phyloP scores from a whole-genome alignment of 2,888 invertebrate species.

The Cloeon dipterum region DNA sequence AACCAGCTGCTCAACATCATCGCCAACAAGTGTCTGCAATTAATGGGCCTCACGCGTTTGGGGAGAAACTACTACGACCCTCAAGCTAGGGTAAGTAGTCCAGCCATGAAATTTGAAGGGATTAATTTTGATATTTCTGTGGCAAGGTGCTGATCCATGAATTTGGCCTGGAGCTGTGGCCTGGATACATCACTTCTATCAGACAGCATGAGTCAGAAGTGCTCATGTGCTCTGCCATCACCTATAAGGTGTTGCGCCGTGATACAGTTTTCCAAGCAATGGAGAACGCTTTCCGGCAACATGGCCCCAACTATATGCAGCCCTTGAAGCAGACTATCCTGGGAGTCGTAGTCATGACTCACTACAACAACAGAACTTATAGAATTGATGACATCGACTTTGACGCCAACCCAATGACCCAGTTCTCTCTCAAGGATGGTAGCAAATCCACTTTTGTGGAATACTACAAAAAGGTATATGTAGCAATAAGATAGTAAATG shows the following conservation, averaged over 20 bases:
- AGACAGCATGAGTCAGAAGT: conserved; percentile 15
- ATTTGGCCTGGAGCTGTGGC: conserved; percentile 14
- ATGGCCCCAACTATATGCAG: not conserved
- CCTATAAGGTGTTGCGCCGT: conserved; percentile 16
- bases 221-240: conserved; percentile 15
- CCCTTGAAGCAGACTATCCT: conserved; percentile 4
- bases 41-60: conserved; percentile 12
- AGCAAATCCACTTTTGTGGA: conserved; percentile 13
- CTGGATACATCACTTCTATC: conserved; percentile 16
- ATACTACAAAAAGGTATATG: conserved; percentile 18
- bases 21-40: conserved; percentile 10
- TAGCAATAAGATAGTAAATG: not conserved
- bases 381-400: conserved; percentile 6
- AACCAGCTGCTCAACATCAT: conserved; percentile 5
- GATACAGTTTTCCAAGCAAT: conserved; percentile 13
- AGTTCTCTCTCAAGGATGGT: conserved; percentile 7
- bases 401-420: conserved; percentile 1
- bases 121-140: no score
- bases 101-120: not conserved
- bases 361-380: conserved; percentile 6
- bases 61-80: conserved; percentile 15
- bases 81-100: conserved; percentile 2
- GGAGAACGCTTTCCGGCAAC: not conserved
- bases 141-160: conserved; percentile 1
- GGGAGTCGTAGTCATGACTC: conserved; percentile 5